Evolutionary conservation across 2,888 invertebrate species (phyloP), one percentile per base, ranked within the genome.

Genomic region (Scaptomyza caliginosa): DNA sequence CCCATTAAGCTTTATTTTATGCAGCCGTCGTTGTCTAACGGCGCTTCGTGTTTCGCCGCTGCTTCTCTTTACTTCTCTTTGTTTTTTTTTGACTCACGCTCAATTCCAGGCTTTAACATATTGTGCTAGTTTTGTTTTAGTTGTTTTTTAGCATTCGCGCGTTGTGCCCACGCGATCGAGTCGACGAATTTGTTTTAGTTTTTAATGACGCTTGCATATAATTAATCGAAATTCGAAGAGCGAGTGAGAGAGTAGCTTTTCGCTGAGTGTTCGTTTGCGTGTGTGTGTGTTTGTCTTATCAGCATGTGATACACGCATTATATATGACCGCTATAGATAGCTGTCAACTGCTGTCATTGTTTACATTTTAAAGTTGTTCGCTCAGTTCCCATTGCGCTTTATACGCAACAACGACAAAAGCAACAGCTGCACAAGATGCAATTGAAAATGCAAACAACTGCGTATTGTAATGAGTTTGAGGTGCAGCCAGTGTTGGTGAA

Each of bases 401-500:
- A 45, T 52, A 36, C 16, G 16, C 32, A 36, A n/a, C 16, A 52
- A 45, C 38, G 40, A 54, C 32, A 16, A 16, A 10, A 42, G 26
- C 4, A 48, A 11, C 28, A 52, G 10, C 7, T 49, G 40, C 21
- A 26, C 38, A 65, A 63, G 21, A 85, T 86, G 76, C 71, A 73
- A 51, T 24, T 86, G 17, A 69, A 72, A 62, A 65, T 74, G 60
- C 74, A 69, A 48, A 40, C 30, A 8, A 19, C 46, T 28, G 40
- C 77, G 17, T 8, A 34, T 16, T 72, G 80, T 62, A 84, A 88
- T 62, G 67, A 74, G 23, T 76, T 79, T 32, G 86, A 89, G 65
- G 89, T 91, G 69, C 91, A 92, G 62, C 92, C 92, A 67, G 91
- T 92, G 76, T 83, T 90, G 39, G 88, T 91, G 50, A 90, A 93